Evolutionary conservation across 2,888 invertebrate species (phyloP), one percentile per base, ranked within the genome.

Genomic region (Lasioglossum calceatum): DNA sequence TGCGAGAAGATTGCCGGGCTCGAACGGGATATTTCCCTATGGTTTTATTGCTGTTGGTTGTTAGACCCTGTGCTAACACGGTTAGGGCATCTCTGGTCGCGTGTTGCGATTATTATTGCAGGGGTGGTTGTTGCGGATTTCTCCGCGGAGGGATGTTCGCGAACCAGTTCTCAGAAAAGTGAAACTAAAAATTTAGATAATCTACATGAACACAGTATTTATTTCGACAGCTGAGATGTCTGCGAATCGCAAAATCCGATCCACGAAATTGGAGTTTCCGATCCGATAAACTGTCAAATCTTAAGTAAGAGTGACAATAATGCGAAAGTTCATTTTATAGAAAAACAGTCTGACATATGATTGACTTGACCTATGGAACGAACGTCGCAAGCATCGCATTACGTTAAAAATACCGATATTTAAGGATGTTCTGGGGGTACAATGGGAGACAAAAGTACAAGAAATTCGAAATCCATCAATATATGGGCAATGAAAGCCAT

Each of bases 321-420:
- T 8, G 23, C 3, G 8, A 10, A 23, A 8, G 1, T 10, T 23
- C 0, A 23, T 10, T 10, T 54, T 54, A 3, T 0, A 7, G 23
- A 2, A 54, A 10, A 23, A 54, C 3, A 2, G 54, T 7, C 23
- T 54, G 54, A 23, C 54, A 10, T 54, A 54, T 54, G 54, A 54
- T 23, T 23, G 54, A 54, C 54, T 7, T 2, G 23, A 23, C 3
- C 3, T 10, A 23, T 23, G 0, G 54, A 23, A 23, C 0, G 8
- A 23, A 23, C 5, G 0, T 23, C 3, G 3, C 2, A 5, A 50
- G 5, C 16, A 50, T 19, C 19, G 19, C 3, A 19, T 50, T 50
- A 50, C 50, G 5, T 50, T 50, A 19, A 54, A 54, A 23, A 23
- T 2, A 3, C 1, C 10, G 12, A 44, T 44, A 4, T 44, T 12